Percentiles rank a stretch among this genome's conserved stretches.
phyloP scores from a whole-genome alignment of 2,888 invertebrate species.

The Agrotis exclamationis region DNA sequence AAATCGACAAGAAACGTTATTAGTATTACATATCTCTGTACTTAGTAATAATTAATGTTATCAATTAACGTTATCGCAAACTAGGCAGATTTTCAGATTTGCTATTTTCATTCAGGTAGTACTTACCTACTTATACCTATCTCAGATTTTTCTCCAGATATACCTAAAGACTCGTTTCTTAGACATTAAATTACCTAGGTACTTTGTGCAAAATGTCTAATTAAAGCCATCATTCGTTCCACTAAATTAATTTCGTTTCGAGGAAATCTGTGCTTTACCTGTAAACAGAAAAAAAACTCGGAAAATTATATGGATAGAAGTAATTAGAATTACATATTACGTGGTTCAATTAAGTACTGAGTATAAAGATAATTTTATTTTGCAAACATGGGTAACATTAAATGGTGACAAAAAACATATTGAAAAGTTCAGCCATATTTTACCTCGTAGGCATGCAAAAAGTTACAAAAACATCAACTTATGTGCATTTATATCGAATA shows the following conservation, averaged over 20 bases:
- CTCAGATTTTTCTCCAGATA: no score
- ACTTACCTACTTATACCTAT: no score
- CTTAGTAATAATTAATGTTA: neutral
- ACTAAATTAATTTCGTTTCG: constrained; percentile 50
- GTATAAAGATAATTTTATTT: no score
- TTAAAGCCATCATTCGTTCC: constrained; percentile 41
- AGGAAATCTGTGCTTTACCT: constrained; percentile 29
- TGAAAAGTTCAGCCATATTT: no score
- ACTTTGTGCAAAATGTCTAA: constrained; percentile 1
- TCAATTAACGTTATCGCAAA: constrained; percentile 6
- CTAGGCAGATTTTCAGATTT: neutral
- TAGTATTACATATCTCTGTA: no score
- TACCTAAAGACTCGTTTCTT: neutral
- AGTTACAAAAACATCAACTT: no score
- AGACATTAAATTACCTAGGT: neutral
- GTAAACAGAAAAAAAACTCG: neutral
- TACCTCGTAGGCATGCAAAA: no score
- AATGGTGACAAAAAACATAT: no score
- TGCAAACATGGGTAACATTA: no score
- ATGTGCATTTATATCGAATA: neutral
- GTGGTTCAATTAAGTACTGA: neutral
- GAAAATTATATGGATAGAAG: constrained; percentile 15
- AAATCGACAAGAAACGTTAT: no score
- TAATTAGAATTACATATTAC: constrained; percentile 20
- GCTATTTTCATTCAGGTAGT: neutral